These are phyloP conservation scores for Galaxias olidus DNA, from an alignment of 2,797 vertebrate species.

Conservation along the genomic window DNA sequence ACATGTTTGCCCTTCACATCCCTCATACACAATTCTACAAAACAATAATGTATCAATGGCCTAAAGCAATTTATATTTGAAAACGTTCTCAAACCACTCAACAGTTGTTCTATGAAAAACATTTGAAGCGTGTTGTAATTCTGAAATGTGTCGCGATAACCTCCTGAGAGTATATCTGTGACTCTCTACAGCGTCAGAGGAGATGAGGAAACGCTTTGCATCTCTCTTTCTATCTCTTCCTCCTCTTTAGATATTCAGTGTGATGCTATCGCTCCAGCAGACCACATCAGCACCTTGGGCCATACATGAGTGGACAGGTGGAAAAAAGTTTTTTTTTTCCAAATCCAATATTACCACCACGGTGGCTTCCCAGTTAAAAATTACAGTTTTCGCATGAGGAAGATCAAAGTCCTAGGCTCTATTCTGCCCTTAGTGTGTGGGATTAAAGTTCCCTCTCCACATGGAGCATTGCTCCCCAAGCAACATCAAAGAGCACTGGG, in stretches of 20 bases:
- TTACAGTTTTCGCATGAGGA: conserved; percentile 63
- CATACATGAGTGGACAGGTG: conserved; percentile 70
- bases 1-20: background rate
- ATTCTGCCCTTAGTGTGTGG: conserved; percentile 62
- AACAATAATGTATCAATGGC: too few relatives aligned
- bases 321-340: conserved; percentile 57
- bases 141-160: too few relatives aligned
- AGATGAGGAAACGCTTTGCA: too few relatives aligned
- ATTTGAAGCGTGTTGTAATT: too few relatives aligned
- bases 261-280: conserved; percentile 48
- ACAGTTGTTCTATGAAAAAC: too few relatives aligned
- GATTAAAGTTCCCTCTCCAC: conserved; percentile 66
- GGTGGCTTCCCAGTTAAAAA: conserved; percentile 69
- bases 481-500: conserved; percentile 68
- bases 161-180: too few relatives aligned
- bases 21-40: too few relatives aligned
- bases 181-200: background rate
- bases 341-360: conserved; percentile 71
- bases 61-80: too few relatives aligned
- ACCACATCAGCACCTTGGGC: conserved; percentile 55
- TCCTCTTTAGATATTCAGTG: conserved; percentile 39
- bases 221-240: conserved; percentile 40
- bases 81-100: too few relatives aligned
- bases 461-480: conserved; percentile 47
- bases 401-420: conserved; percentile 75